Conservation (phyloP, 2,113 vertebrate species). For the Toxotes jaculatrix region DNA sequence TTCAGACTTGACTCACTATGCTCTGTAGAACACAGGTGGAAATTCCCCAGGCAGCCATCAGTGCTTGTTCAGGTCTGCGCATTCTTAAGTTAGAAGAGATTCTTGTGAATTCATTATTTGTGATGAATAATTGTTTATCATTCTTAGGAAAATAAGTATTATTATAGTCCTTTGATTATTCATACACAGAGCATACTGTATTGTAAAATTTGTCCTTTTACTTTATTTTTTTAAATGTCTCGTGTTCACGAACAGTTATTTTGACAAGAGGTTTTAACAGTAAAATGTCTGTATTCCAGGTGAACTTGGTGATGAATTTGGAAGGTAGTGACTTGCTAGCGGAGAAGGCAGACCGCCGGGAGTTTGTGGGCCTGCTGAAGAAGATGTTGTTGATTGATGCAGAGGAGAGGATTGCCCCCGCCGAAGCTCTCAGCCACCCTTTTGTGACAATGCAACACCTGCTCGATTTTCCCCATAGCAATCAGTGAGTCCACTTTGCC, state of each 20-base stretch:
- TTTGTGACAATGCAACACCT: conserved; percentile 99
- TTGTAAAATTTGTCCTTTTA: background rate
- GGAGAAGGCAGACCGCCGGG: conserved; percentile 96
- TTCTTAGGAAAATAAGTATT: conserved; percentile 2
- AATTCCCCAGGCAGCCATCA: conserved; percentile 36
- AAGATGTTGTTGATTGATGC: conserved; percentile 98
- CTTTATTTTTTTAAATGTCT: background rate
- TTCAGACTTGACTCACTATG: conserved; percentile 32
- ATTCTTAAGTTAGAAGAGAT: conserved; percentile 20
- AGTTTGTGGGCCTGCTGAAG: conserved; percentile 97
- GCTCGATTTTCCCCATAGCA: conserved; percentile 98
- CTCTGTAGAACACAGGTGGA: conserved; percentile 35
- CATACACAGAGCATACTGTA: background rate
- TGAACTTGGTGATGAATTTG: conserved; percentile 99
- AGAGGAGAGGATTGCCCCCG: conserved; percentile 94
- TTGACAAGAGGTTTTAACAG: background rate
- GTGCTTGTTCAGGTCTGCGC: background rate
- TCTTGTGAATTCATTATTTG: conserved; percentile 27
- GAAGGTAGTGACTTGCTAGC: conserved; percentile 97
- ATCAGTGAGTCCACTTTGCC: conserved; percentile 87
- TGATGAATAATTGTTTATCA: background rate
- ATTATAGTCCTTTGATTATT: background rate
- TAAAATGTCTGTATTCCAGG: conserved; percentile 79
- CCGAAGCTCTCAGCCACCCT: conserved; percentile 93
- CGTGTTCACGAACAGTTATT: background rate